phyloP scores from a whole-genome alignment of 2,888 invertebrate genomes.

The Macrostomum cliftonense region DNA sequence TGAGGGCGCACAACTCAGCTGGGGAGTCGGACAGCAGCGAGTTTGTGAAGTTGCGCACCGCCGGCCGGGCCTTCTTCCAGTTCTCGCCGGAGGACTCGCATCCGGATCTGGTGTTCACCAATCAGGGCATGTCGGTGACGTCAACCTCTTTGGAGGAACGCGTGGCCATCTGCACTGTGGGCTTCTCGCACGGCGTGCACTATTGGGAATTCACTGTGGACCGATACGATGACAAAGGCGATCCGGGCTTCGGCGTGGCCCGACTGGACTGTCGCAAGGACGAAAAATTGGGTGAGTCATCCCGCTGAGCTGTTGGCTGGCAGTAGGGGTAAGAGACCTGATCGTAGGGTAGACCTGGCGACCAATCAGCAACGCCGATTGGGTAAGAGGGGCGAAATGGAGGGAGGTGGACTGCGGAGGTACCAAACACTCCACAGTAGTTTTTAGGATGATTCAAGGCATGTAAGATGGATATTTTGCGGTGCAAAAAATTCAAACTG shows the following conservation, averaged over 20 bases:
- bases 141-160: conserved; percentile 84
- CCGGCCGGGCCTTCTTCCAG: conserved; percentile 50
- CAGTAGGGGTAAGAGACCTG: too few relatives aligned
- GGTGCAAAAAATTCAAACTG: too few relatives aligned
- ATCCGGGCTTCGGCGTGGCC: conserved; percentile 88
- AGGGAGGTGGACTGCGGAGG: too few relatives aligned
- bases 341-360: too few relatives aligned
- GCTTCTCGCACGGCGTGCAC: conserved; percentile 81
- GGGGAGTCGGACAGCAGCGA: conserved; percentile 87
- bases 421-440: too few relatives aligned
- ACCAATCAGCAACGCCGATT: too few relatives aligned
- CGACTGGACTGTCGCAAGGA: conserved; percentile 71
- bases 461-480: too few relatives aligned
- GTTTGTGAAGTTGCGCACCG: conserved; percentile 80
- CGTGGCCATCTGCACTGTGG: conserved; percentile 72
- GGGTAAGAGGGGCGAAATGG: too few relatives aligned
- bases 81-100: conserved; percentile 31
- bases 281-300: conserved; percentile 75
- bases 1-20: conserved; percentile 80
- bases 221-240: conserved; percentile 81
- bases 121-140: conserved; percentile 63
- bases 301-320: too few relatives aligned
- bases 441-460: too few relatives aligned
- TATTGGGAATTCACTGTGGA: conserved; percentile 87
- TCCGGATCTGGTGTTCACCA: conserved; percentile 64